These are phyloP conservation scores for Bradypodion pumilum DNA, from an alignment of 2,797 vertebrate genomes.

Conservation along the genomic window DNA sequence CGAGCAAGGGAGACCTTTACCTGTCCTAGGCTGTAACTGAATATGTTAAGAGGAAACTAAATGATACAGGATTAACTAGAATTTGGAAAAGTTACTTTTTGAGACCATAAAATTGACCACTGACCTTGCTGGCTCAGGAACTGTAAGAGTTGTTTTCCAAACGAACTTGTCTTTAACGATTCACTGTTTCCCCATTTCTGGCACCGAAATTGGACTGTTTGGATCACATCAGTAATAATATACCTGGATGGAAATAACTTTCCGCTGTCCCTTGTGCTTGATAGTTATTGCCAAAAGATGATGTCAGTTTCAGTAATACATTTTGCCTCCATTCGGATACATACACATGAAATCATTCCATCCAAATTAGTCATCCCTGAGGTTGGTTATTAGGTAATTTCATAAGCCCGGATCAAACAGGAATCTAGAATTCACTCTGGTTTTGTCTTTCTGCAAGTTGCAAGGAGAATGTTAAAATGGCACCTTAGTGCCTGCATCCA, in stretches of 20 bases:
- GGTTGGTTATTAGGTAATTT: background rate
- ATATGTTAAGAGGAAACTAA: background rate
- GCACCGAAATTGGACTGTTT: background rate
- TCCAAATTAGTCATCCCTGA: background rate
- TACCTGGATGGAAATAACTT: constrained; percentile 1
- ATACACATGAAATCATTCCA: background rate
- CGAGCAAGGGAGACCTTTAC: too few relatives aligned
- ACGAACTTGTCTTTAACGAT: too few relatives aligned
- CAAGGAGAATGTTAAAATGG: background rate
- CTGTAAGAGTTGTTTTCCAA: too few relatives aligned
- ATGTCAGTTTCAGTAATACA: background rate
- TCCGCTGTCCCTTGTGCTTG: background rate
- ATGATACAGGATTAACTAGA: background rate
- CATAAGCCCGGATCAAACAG: background rate
- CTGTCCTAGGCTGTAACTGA: background rate
- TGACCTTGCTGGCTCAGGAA: too few relatives aligned
- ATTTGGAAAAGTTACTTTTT: too few relatives aligned
- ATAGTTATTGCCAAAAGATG: background rate
- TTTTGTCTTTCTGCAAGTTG: background rate
- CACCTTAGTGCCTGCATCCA: background rate
- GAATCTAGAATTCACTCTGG: constrained; percentile 4
- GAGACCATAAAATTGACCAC: too few relatives aligned
- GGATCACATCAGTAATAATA: background rate
- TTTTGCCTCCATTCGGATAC: background rate
- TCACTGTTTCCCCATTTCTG: background rate